phyloP scores from a whole-genome alignment of 1,140 invertebrate species.

The Sarcophaga peregrina region DNA sequence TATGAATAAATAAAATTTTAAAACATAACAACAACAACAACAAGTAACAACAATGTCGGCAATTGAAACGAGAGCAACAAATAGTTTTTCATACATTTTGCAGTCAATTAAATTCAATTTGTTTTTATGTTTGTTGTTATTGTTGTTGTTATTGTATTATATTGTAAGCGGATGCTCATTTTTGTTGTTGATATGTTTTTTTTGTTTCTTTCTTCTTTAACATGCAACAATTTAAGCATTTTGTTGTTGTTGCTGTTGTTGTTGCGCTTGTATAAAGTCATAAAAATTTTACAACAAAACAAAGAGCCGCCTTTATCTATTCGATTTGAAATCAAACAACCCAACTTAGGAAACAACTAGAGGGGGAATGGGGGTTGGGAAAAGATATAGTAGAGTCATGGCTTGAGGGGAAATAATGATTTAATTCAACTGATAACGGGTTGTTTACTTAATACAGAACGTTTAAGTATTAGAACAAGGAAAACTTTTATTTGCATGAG shows the following conservation, averaged over 20 bases:
- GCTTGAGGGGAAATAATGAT: no score
- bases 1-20: background rate
- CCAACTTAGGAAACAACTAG: no score
- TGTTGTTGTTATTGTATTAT: background rate
- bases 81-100: constrained; percentile 37
- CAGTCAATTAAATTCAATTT: constrained; percentile 42
- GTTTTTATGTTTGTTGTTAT: constrained; percentile 13
- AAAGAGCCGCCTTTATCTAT: constrained; percentile 13
- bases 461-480: no score
- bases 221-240: background rate
- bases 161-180: constrained; percentile 9
- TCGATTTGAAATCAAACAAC: background rate
- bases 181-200: background rate
- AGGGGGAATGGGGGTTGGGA: no score
- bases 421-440: no score
- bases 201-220: no score
- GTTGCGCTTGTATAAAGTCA: background rate
- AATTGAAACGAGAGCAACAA: background rate
- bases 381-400: no score
- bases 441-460: no score
- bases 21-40: no score
- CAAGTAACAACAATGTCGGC: no score
- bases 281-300: constrained; percentile 10
- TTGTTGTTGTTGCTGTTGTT: background rate
- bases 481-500: no score